A percentile compares a stretch with the other conserved stretches of the same genome.
Evolutionary conservation across 2,797 vertebrate species (phyloP).

Genomic region (Ctenosaura bakeri): DNA sequence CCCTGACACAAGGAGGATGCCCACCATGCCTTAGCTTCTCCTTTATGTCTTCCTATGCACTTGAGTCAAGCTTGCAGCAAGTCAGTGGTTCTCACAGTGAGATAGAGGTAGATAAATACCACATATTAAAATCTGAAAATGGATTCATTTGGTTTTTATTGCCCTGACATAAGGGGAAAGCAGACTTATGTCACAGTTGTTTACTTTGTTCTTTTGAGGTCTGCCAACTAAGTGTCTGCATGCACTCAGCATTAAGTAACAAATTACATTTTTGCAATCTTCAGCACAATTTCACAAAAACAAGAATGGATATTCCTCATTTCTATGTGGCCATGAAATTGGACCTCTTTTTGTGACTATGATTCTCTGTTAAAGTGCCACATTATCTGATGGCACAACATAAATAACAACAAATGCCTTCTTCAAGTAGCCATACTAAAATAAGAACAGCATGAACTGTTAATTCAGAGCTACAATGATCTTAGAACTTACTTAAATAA

Average conservation of each 20-base stretch:
- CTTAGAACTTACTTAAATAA: neutral
- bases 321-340: neutral
- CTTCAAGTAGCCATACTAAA: neutral
- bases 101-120: neutral
- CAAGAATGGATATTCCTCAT: conserved; percentile 15
- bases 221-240: neutral
- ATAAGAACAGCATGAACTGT: neutral
- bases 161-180: neutral
- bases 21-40: too few relatives aligned
- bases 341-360: neutral
- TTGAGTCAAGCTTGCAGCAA: neutral
- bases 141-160: neutral
- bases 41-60: neutral
- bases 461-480: neutral
- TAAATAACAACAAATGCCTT: neutral
- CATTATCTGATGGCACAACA: neutral
- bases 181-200: conserved; percentile 9
- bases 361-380: neutral
- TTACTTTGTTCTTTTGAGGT: conserved; percentile 17
- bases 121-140: neutral
- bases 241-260: conserved; percentile 34
- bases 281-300: conserved; percentile 24
- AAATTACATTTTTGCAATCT: conserved; percentile 3
- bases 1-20: too few relatives aligned
- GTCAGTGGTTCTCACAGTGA: too few relatives aligned